Percentiles rank a stretch among this genome's conserved stretches.
phyloP scores from a whole-genome alignment of 2,113 vertebrate species.

The Mellivora capensis region DNA sequence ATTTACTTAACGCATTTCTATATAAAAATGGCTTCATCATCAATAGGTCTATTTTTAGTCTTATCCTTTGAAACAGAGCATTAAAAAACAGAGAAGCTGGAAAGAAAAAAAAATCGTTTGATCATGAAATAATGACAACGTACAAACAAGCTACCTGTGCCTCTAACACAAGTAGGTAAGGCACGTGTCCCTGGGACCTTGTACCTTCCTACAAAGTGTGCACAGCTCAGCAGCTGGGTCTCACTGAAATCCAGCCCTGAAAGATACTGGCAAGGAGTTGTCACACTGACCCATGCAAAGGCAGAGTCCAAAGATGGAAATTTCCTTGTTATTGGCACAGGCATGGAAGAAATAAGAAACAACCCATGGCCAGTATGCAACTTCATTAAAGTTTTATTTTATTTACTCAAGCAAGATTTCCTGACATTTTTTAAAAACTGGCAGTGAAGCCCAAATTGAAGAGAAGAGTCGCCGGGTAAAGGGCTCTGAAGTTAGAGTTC shows the following conservation, averaged over 20 bases:
- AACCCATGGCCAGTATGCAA: neutral
- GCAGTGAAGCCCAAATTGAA: neutral
- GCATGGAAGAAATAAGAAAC: neutral
- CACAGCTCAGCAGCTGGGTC: neutral
- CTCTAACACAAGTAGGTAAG: neutral
- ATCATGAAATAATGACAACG: neutral
- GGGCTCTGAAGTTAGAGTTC: neutral
- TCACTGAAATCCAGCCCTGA: neutral
- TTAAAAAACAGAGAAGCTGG: neutral
- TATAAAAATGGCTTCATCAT: neutral
- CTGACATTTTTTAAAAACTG: neutral
- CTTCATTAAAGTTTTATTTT: constrained; percentile 42
- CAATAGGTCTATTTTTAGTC: neutral
- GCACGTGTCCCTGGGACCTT: neutral
- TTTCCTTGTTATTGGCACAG: neutral
- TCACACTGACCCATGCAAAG: neutral
- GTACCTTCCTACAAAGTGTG: neutral
- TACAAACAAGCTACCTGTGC: neutral
- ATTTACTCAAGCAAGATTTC: constrained; percentile 1
- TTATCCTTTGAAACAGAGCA: neutral
- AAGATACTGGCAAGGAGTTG: neutral
- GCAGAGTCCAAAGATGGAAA: neutral
- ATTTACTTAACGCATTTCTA: neutral
- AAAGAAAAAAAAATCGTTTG: neutral
- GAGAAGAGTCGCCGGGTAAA: neutral